Evolutionary conservation across 1,140 invertebrate species (phyloP), one percentile per base, ranked within the genome.

Genomic region (Macrobrachium nipponense): DNA sequence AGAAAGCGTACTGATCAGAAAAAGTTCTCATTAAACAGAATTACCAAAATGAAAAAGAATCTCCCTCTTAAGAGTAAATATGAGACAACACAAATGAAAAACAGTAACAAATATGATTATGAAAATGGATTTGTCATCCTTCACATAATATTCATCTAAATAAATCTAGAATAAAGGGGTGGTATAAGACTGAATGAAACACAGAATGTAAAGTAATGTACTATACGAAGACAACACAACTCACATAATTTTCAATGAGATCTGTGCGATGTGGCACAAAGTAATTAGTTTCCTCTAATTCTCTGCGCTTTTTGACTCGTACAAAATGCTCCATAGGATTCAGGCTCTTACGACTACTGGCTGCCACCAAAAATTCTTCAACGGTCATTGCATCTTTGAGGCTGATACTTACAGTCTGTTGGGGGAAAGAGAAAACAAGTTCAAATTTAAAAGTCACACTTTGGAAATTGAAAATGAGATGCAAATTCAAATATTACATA

Each of bases 261-360:
- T 98, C 97, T 89, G 95, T 95, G 89, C 97, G 94, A 91, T 97
- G 96, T 76, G 97, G 97, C 89, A 98, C 97, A 92, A 98, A 98
- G 92, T 97, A 98, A 92, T 98, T 97, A 90, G 96, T 96, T 92
- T 98, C 97, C 91, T 98, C 96, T 94, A 97, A 97, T 90, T 98
- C 97, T 88, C 96, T 94, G 87, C 97, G 94, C 91, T 98, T 97
- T 91, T 98, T 98, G 18, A 98, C 96, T 82, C 97, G 93, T 18
- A 99, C 96, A 92, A 98, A 99, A 91, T 98, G 97, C 91, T 99
- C 98, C 92, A 97, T 95, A 18, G 97, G 95, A 91, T 96, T 97
- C 61, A 99, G 94, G 90, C 95, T 96, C 90, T 97, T 96, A 88
- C 97, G 94, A 70, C 94, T 95, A 92, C 97, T 98, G 44, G 97